These are phyloP conservation scores for Aproaerema taeniolella DNA, from an alignment of 2,888 invertebrate species.

Conservation along the genomic window DNA sequence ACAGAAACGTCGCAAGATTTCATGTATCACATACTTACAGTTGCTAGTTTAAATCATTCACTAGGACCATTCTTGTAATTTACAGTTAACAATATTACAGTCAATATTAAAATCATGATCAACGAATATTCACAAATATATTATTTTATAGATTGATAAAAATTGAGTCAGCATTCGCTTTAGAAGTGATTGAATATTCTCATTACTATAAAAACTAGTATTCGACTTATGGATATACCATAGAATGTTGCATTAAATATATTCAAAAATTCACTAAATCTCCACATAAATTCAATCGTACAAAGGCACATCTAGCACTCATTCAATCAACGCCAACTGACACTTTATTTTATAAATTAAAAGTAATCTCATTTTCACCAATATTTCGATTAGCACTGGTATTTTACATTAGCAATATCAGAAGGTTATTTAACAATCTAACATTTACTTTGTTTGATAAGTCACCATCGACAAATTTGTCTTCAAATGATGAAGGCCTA, in stretches of 20 bases:
- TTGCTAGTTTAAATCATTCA: slow-evolving; percentile 10
- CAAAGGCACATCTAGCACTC: slow-evolving; percentile 55
- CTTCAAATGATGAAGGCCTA: too few species aligned
- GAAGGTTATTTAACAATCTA: too few species aligned
- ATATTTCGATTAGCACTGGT: too few species aligned
- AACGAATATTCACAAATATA: slow-evolving; percentile 2
- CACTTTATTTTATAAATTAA: too few species aligned
- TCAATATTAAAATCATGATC: slow-evolving; percentile 5
- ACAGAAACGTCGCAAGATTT: too few species aligned
- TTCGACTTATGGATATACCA: slow-evolving; percentile 35
- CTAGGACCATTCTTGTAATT: slow-evolving; percentile 8
- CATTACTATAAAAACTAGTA: slow-evolving; percentile 24
- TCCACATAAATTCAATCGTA: slow-evolving; percentile 34
- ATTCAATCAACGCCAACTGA: slow-evolving; percentile 24
- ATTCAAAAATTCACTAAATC: slow-evolving; percentile 39
- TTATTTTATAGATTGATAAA: slow-evolving; percentile 7
- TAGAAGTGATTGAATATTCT: slow-evolving; percentile 5
- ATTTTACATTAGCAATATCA: too few species aligned
- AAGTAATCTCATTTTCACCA: too few species aligned
- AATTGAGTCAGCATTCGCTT: background rate
- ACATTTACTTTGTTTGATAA: too few species aligned
- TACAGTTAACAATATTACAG: slow-evolving; percentile 3
- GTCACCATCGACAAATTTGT: too few species aligned
- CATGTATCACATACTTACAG: too few species aligned
- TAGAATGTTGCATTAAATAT: slow-evolving; percentile 44